Evolutionary conservation across 2,797 vertebrate species (phyloP), one percentile per base, ranked within the genome.

Genomic region (Pogonophryne albipinna): DNA sequence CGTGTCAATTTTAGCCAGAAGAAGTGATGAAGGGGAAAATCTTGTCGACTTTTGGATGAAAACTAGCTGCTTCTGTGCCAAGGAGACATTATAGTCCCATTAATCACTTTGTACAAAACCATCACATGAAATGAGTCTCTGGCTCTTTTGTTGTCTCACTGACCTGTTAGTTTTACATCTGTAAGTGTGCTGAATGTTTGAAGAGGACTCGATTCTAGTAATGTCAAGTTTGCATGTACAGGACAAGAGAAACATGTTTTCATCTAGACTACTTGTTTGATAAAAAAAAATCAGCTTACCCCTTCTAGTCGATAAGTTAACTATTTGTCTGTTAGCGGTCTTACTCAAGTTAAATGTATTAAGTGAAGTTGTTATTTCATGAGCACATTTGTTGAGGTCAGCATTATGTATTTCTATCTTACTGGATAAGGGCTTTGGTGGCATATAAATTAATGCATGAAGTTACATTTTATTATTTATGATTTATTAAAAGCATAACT

Each of bases 1-100:
- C 84, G 77, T 92, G 91, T 87, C 87, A 90, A 90, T 89, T 87
- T 80, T 58, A 84, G 82, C 78, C 85, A 81, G 79, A 79, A 86
- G 67, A 71, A 88, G 74, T 67, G 70, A 82, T 80, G 78, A 69
- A 53, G 41, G 50, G 60, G 59, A 63, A 20, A 13, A 72, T 84
- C 72, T 72, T 72, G 71, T 89, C 17, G 12, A 78, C 65, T 74
- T 79, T 74, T 76, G 81, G 74, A 66, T 67, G 31, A 64, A 81
- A 92, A 90, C 61, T 77, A 53, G 52, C 58, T 69, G 59, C 38
- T 71, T 73, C 50, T 66, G 63, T 46, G 75, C 77, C 74, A 83
- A 69, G 52, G 56, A 23, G 38, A 83, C 61, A 76, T 89, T 85
- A 76, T 41, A 73, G 46, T 71, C 75, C 74, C 84, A 70, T 89